These are phyloP conservation scores for Amblyjoppa proteus DNA, from an alignment of 2,888 invertebrate species.

Conservation along the genomic window DNA sequence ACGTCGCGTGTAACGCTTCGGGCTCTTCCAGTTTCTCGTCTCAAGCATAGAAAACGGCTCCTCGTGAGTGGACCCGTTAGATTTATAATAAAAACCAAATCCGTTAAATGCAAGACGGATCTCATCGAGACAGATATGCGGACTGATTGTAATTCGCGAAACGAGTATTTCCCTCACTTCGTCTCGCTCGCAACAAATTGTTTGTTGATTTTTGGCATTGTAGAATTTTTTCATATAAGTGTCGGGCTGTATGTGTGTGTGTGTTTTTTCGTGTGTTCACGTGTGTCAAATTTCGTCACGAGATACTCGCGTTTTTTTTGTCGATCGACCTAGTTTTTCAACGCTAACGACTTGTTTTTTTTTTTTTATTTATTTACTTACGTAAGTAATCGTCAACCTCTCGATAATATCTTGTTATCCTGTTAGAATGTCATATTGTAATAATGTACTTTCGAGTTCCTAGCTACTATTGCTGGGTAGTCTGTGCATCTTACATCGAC, in stretches of 20 bases:
- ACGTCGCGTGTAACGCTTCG: too few species aligned
- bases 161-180: slow-evolving; percentile 38
- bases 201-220: slow-evolving; percentile 58
- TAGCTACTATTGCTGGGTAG: slow-evolving; percentile 75
- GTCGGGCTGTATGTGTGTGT: slow-evolving; percentile 14
- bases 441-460: slow-evolving; percentile 74
- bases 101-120: slow-evolving; percentile 56
- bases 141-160: slow-evolving; percentile 65
- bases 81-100: slow-evolving; percentile 45
- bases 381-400: slow-evolving; percentile 63
- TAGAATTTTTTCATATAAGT: slow-evolving; percentile 44
- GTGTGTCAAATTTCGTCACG: slow-evolving; percentile 59
- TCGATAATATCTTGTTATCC: slow-evolving; percentile 63
- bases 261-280: neutral
- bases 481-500: slow-evolving; percentile 74
- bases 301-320: slow-evolving; percentile 45
- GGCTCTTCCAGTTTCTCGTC: neutral
- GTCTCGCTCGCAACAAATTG: slow-evolving; percentile 51
- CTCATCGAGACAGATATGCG: slow-evolving; percentile 65
- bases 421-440: slow-evolving; percentile 66
- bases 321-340: slow-evolving; percentile 61
- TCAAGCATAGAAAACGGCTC: neutral
- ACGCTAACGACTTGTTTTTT: slow-evolving; percentile 61
- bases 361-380: slow-evolving; percentile 49
- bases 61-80: neutral